Base-by-base conservation (phyloP, 2,888 invertebrate genomes). In the Julus scanicus region DNA sequence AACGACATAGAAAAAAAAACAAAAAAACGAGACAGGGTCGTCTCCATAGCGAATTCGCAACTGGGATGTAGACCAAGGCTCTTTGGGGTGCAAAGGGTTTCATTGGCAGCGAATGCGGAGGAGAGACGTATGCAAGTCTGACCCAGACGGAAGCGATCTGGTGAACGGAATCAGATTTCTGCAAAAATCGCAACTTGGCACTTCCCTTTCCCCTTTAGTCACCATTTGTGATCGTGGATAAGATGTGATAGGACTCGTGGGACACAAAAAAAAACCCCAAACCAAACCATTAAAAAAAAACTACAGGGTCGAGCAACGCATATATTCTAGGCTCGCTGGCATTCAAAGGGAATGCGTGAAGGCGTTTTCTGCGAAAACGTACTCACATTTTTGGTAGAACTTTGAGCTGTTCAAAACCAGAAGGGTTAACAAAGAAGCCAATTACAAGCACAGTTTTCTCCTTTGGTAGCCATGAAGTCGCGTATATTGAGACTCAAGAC, bases 31-130 rank as follows among this genome's bases (percentile, higher is more conserved):
- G 85, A 85, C 85, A 85, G 85, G 85, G 85, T 85, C 85, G 85
- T 85, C 85, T 85, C 85, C 85, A 85, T 85, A 85, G 85, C 49
- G 20, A 48, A 85, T 48, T 85, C 44, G 85, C 49, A 48, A 48
- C 29, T 48, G n/a, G 49, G 44, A 85, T 85, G 48, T 85, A 85
- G 85, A 85, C 85, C 85, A 85, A 85, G 85, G 85, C 44, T 85
- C 15, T 85, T 85, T 2, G 49, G 48, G 85, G 80, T 80, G 85
- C 85, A 85, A 85, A 85, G 85, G 85, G 85, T 85, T 85, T 80
- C 80, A 80, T 80, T 37, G 80, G 37, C 80, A 80, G 15, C 80
- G 80, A 29, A 37, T 80, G 80, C 80, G 80, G 37, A 80, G 80
- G 80, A 80, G 37, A 80, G 80, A 80, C 80, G 71, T 6, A 6